Evolutionary conservation across 2,888 invertebrate genomes (phyloP).

Genomic region (Dolichomitus sp.): DNA sequence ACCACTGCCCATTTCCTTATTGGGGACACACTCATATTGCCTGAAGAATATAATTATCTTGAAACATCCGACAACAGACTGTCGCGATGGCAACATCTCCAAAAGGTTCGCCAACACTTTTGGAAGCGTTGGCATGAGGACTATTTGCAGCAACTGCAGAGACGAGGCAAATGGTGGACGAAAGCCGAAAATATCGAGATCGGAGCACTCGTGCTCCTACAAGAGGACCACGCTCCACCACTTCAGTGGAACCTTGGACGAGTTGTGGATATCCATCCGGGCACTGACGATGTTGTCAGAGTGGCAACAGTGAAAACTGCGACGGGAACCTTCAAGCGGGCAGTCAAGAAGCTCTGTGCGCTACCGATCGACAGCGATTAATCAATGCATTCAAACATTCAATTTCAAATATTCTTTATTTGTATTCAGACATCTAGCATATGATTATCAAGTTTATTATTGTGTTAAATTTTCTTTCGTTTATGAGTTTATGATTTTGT

Average conservation of each 20-base stretch:
- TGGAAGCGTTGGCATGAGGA: constrained; percentile 62
- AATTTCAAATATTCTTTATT: too few species aligned
- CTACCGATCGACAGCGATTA: constrained; percentile 52
- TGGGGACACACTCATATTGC: constrained; percentile 46
- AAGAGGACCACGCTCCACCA: constrained; percentile 75
- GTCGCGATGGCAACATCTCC: constrained; percentile 68
- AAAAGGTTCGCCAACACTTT: constrained; percentile 64
- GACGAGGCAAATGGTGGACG: constrained; percentile 53
- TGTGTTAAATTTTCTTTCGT: too few species aligned
- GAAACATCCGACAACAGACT: constrained; percentile 54
- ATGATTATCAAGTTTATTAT: too few species aligned
- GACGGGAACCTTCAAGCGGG: constrained; percentile 49
- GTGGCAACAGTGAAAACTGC: constrained; percentile 75
- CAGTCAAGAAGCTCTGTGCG: constrained; percentile 70
- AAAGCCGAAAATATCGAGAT: constrained; percentile 63
- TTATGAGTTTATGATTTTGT: too few species aligned
- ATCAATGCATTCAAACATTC: too few species aligned
- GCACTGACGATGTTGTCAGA: constrained; percentile 73
- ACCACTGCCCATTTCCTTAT: constrained; percentile 42
- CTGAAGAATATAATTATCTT: constrained; percentile 48
- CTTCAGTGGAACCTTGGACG: constrained; percentile 75
- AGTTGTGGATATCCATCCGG: constrained; percentile 72
- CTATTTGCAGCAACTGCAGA: constrained; percentile 63
- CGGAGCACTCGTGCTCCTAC: constrained; percentile 76
- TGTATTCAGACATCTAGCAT: too few species aligned